Conservation (phyloP, 92 coral and sea anemone genomes). For the Heliopora coerulea region DNA sequence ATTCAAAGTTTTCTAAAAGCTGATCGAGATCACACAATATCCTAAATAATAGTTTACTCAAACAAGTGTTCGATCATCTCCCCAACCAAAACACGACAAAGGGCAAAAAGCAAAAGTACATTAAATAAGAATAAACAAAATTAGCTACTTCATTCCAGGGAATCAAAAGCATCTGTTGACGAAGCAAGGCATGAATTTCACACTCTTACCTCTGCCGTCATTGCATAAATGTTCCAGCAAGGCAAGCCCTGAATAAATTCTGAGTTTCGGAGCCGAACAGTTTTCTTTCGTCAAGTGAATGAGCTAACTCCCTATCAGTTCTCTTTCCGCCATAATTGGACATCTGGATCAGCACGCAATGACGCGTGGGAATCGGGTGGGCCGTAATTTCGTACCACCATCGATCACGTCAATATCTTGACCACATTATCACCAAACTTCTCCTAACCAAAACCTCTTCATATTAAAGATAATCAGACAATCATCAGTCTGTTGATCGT, state of each 20-base stretch:
- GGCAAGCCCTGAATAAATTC: too few species aligned
- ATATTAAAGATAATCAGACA: too few species aligned
- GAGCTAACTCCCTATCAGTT: too few species aligned
- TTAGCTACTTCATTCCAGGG: not conserved
- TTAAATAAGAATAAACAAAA: conserved; percentile 10
- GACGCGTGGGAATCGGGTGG: conserved; percentile 11
- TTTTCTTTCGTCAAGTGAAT: too few species aligned
- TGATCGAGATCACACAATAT: not conserved
- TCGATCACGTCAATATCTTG: too few species aligned
- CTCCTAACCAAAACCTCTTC: too few species aligned
- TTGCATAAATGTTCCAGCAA: not conserved
- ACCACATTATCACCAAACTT: too few species aligned
- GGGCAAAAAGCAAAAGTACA: conserved; percentile 5
- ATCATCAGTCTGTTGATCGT: too few species aligned
- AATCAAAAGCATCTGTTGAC: not conserved
- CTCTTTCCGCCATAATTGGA: conserved; percentile 35
- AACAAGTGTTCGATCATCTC: not conserved
- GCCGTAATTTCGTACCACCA: not conserved
- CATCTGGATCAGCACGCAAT: conserved; percentile 28
- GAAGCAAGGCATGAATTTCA: not conserved
- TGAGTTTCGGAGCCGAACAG: too few species aligned
- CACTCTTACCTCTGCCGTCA: conserved; percentile 27
- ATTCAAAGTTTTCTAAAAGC: not conserved
- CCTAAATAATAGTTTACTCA: not conserved
- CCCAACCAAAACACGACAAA: not conserved